Evolutionary conservation across 2,797 vertebrate genomes (phyloP).

Genomic region (Clarias pachynema): DNA sequence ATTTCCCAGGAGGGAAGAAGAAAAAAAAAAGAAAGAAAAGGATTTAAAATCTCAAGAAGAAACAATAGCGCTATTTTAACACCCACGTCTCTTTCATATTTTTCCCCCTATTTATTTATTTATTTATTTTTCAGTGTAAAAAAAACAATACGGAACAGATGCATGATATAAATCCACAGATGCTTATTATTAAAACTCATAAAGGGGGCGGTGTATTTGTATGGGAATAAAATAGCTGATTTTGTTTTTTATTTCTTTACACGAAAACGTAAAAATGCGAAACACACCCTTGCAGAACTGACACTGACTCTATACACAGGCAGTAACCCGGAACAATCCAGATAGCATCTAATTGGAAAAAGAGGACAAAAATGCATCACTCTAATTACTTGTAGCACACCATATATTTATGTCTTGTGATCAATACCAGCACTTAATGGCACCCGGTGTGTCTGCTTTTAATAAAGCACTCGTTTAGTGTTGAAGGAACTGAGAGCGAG

Average conservation of each 20-base stretch:
- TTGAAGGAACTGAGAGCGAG: background rate
- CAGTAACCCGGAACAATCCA: background rate
- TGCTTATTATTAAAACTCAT: background rate
- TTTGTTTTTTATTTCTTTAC: background rate
- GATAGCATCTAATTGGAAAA: conserved; percentile 1
- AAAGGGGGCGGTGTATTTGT: background rate
- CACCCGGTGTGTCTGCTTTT: background rate
- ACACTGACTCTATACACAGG: background rate
- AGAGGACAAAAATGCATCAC: background rate
- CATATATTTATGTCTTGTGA: background rate
- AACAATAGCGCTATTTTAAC: background rate
- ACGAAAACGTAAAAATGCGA: background rate
- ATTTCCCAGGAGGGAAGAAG: background rate
- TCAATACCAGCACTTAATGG: background rate
- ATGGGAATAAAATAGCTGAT: background rate
- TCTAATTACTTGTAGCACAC: background rate
- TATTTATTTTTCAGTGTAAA: background rate
- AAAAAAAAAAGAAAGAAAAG: background rate
- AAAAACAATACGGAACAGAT: background rate
- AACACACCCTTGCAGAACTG: background rate
- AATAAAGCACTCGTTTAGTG: background rate
- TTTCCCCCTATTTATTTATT: background rate
- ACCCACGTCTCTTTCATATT: background rate
- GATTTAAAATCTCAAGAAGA: background rate
- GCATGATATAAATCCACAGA: background rate